Conservation (phyloP, 2,113 vertebrate genomes). For the Pachyramphus minor region DNA sequence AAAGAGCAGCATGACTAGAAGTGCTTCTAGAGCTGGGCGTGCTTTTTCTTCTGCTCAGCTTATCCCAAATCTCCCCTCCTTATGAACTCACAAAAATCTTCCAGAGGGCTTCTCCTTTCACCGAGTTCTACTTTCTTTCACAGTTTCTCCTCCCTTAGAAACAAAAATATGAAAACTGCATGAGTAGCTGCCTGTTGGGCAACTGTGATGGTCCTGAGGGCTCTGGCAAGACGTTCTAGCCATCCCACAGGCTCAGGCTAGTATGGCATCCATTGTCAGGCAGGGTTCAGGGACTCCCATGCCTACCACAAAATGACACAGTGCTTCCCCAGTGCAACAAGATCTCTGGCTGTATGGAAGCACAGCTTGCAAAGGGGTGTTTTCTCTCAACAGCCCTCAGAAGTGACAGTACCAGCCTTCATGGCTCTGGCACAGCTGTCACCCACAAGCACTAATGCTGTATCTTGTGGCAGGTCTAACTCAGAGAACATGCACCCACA, state of each 20-base stretch:
- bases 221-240: not conserved
- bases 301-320: accelerated
- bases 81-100: not conserved
- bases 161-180: not conserved
- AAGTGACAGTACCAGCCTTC: not conserved
- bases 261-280: not conserved
- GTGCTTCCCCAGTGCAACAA: not conserved
- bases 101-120: not conserved
- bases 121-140: not conserved
- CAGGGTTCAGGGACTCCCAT: accelerated
- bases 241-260: not conserved
- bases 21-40: not conserved
- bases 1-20: not conserved
- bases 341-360: not conserved
- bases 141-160: not conserved
- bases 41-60: not conserved
- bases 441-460: accelerated
- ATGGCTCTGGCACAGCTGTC: not conserved
- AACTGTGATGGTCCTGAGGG: not conserved
- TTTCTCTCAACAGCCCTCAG: not conserved
- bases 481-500: not conserved
- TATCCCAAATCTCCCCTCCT: not conserved
- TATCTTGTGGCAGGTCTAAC: not conserved
- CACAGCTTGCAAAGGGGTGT: not conserved
- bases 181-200: not conserved